These are phyloP conservation scores for Cephalopholis sonnerati DNA, from an alignment of 2,113 vertebrate species.

Conservation along the genomic window DNA sequence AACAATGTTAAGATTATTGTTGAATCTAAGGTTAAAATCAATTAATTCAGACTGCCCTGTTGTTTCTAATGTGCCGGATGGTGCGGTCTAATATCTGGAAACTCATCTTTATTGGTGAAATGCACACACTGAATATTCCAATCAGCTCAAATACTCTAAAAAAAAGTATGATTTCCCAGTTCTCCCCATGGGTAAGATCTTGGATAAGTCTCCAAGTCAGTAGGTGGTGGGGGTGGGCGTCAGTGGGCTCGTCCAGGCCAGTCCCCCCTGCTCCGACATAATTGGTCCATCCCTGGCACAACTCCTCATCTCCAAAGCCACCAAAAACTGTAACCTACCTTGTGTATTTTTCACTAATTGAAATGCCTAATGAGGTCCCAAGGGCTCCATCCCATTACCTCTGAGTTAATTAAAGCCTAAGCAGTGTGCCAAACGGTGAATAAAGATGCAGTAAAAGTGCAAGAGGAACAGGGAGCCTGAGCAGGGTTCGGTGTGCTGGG, in stretches of 20 bases:
- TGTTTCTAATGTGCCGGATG: not conserved
- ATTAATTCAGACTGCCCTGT: not conserved
- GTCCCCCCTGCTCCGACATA: conserved; percentile 48
- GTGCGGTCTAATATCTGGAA: not conserved
- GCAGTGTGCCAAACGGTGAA: conserved; percentile 82
- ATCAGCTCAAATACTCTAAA: not conserved
- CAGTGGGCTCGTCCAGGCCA: conserved; percentile 49
- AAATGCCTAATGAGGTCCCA: conserved; percentile 89
- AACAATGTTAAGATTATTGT: not conserved
- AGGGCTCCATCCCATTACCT: conserved; percentile 87
- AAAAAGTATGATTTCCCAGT: not conserved
- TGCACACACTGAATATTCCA: not conserved
- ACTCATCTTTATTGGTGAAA: not conserved
- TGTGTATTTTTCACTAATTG: conserved; percentile 87
- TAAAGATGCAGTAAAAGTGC: conserved; percentile 82
- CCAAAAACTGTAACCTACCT: conserved; percentile 84
- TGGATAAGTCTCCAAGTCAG: not conserved
- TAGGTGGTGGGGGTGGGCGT: conserved; percentile 10
- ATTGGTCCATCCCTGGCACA: conserved; percentile 83
- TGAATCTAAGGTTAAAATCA: conserved; percentile 7
- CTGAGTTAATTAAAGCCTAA: conserved; percentile 85
- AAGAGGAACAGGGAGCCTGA: conserved; percentile 62
- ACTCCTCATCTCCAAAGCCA: conserved; percentile 79
- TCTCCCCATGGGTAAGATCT: not conserved
- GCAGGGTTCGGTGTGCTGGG: conserved; percentile 53